phyloP scores from a whole-genome alignment of 2,888 invertebrate species.

The Erynnis tages region DNA sequence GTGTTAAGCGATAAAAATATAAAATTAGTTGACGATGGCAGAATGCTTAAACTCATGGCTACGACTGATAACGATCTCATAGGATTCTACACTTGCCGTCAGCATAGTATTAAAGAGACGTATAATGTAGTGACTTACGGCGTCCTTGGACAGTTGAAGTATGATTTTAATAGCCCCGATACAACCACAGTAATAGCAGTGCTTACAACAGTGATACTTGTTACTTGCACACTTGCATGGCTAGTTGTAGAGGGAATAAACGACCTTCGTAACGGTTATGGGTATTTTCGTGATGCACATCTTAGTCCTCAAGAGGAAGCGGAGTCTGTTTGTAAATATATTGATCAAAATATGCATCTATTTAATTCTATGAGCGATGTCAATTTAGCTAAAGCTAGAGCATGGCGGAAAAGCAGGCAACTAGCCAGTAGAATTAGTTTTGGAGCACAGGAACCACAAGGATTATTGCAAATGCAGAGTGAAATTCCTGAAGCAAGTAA shows the following conservation, averaged over 20 bases:
- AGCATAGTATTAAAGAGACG: slow-evolving; percentile 51
- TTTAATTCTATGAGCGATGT: slow-evolving; percentile 51
- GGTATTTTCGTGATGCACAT: slow-evolving; percentile 67
- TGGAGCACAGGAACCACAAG: slow-evolving; percentile 58
- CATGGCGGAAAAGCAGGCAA: slow-evolving; percentile 50
- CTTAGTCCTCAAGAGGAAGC: slow-evolving; percentile 62
- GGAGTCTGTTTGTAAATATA: slow-evolving; percentile 61
- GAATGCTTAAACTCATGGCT: slow-evolving; percentile 56
- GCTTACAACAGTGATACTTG: slow-evolving; percentile 56
- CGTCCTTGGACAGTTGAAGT: slow-evolving; percentile 57
- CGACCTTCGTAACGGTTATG: slow-evolving; percentile 64
- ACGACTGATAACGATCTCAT: slow-evolving; percentile 55
- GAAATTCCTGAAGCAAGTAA: slow-evolving; percentile 29
- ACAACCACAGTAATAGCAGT: slow-evolving; percentile 56
- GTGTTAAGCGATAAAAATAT: slow-evolving; percentile 43
- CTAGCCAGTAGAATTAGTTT: slow-evolving; percentile 49
- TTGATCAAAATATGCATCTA: slow-evolving; percentile 57
- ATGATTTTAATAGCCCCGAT: slow-evolving; percentile 54
- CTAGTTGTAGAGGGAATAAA: slow-evolving; percentile 61
- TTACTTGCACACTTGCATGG: slow-evolving; percentile 58
- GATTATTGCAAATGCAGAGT: slow-evolving; percentile 45
- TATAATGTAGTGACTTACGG: slow-evolving; percentile 69
- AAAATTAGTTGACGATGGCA: slow-evolving; percentile 57
- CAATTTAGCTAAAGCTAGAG: slow-evolving; percentile 56
- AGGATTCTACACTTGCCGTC: slow-evolving; percentile 71